Conservation (phyloP, 2,888 invertebrate genomes). For the Temnothorax unifasciatus region DNA sequence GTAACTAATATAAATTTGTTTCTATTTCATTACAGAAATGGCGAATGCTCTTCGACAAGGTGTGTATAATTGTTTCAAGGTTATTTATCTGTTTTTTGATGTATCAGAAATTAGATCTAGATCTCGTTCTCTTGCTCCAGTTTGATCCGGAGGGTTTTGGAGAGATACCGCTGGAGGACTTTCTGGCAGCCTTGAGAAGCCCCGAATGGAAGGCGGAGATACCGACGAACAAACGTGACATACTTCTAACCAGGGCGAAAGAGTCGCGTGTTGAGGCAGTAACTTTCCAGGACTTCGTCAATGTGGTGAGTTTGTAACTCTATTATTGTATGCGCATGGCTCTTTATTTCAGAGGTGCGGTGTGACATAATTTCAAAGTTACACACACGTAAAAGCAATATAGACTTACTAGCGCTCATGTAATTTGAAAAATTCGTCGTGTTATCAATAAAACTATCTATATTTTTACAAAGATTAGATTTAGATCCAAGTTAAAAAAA, state of each 20-base stretch:
- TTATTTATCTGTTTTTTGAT: background rate
- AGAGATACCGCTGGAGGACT: slow-evolving; percentile 95
- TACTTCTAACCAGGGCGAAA: slow-evolving; percentile 84
- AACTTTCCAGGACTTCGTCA: slow-evolving; percentile 97
- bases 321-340: background rate
- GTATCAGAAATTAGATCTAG: background rate
- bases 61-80: slow-evolving; percentile 78
- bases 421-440: background rate
- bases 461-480: slow-evolving; percentile 16
- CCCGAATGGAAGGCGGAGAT: slow-evolving; percentile 93
- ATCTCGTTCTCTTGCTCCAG: slow-evolving; percentile 87
- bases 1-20: slow-evolving; percentile 18
- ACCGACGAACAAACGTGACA: slow-evolving; percentile 92
- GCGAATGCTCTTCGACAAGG: slow-evolving; percentile 95
- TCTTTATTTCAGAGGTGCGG: background rate
- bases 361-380: background rate
- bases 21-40: slow-evolving; percentile 91
- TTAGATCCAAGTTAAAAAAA: background rate
- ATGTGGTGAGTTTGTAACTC: slow-evolving; percentile 92
- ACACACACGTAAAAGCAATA: background rate
- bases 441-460: background rate
- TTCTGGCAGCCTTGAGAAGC: slow-evolving; percentile 91
- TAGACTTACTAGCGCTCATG: background rate
- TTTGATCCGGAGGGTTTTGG: slow-evolving; percentile 97
- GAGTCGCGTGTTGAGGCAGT: slow-evolving; percentile 89